These are phyloP conservation scores for Pseudomyrmex gracilis DNA, from an alignment of 1,140 invertebrate genomes.

Conservation along the genomic window DNA sequence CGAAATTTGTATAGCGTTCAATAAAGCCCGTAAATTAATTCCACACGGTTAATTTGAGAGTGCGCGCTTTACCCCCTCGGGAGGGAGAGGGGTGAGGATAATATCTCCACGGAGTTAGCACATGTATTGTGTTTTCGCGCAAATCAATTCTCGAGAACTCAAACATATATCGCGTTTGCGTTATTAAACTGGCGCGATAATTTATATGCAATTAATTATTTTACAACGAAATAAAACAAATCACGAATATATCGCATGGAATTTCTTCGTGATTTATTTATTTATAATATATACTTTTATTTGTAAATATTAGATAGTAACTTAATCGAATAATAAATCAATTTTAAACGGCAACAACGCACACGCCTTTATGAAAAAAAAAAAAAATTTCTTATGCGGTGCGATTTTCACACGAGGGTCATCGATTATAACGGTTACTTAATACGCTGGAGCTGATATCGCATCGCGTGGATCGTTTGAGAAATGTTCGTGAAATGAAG, in stretches of 20 bases:
- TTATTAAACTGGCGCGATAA: not conserved
- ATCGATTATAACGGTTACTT: constrained; percentile 25
- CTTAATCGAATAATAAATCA: not conserved
- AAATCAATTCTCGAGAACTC: constrained; percentile 20
- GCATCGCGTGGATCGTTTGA: constrained; percentile 25
- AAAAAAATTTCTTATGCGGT: not conserved
- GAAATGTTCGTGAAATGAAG: constrained; percentile 69
- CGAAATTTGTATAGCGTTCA: constrained; percentile 29
- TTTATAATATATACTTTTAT: not conserved
- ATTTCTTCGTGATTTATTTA: too few species aligned
- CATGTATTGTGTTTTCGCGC: constrained; percentile 12
- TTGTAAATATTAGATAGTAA: not conserved
- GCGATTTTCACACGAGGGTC: not conserved
- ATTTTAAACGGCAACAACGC: not conserved
- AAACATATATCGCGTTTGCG: not conserved
- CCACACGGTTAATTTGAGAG: constrained; percentile 36
- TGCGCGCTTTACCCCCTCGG: too few species aligned
- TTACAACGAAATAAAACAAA: too few species aligned
- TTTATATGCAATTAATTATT: not conserved
- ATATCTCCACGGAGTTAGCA: constrained; percentile 6
- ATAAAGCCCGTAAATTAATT: constrained; percentile 49
- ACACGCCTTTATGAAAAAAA: not conserved
- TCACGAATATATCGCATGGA: not conserved
- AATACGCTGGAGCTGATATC: constrained; percentile 34
- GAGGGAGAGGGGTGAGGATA: not conserved